A percentile compares a stretch with the other conserved stretches of the same genome.
Evolutionary conservation across 2,888 invertebrate species (phyloP).

Genomic region (Clitarchus hookeri): DNA sequence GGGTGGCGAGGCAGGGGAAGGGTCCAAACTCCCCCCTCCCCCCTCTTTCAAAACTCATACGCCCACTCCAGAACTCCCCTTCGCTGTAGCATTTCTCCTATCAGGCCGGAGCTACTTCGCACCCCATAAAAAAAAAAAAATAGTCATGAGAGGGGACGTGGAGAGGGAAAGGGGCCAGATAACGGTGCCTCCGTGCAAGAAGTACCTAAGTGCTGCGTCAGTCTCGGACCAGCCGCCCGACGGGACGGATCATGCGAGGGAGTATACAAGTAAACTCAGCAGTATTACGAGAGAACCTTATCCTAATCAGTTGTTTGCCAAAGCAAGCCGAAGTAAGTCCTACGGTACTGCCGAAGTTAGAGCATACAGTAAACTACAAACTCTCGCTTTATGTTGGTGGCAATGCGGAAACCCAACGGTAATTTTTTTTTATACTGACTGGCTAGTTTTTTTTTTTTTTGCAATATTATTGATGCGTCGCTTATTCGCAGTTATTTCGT

Average conservation of each 20-base stretch:
- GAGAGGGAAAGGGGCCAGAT: conserved; percentile 31
- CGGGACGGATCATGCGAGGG: not conserved
- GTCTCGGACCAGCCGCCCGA: conserved; percentile 20
- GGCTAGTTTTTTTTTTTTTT: no score
- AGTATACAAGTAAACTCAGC: no score
- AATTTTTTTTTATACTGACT: no score
- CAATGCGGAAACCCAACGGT: no score
- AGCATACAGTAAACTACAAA: no score
- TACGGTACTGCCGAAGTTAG: no score
- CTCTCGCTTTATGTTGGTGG: no score
- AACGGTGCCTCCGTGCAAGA: conserved; percentile 32
- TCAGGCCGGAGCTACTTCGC: conserved; percentile 32
- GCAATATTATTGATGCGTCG: no score
- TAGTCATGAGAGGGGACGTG: conserved; percentile 20
- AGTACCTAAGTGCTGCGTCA: conserved; percentile 34
- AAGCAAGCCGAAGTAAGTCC: no score
- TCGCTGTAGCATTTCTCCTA: conserved; percentile 24
- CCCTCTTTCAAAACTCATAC: not conserved
- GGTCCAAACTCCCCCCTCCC: conserved; percentile 21
- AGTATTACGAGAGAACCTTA: no score
- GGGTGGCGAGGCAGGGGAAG: not conserved
- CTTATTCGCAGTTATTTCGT: no score
- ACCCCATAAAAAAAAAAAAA: conserved; percentile 38
- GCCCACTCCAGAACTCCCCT: not conserved
- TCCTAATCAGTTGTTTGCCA: no score